Evolutionary conservation across 2,797 vertebrate species (phyloP).

Genomic region (Notoglanidium macrostoma): DNA sequence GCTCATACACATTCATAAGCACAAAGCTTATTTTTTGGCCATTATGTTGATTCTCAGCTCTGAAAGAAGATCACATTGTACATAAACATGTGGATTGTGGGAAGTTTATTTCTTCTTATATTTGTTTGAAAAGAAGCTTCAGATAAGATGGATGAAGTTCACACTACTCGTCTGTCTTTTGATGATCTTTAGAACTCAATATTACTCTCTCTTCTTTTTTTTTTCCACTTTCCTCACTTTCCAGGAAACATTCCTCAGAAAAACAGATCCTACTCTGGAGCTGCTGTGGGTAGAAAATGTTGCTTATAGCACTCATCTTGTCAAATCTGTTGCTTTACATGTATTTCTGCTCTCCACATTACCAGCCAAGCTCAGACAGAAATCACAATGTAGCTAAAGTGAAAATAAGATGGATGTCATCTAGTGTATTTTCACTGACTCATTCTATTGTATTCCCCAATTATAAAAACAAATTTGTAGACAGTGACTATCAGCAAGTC

Average conservation of each 20-base stretch:
- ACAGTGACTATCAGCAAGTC: background rate
- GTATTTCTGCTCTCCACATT: background rate
- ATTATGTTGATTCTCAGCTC: constrained; percentile 8
- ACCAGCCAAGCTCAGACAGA: background rate
- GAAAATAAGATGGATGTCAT: background rate
- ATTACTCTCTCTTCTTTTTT: constrained; percentile 17
- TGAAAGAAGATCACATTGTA: constrained; percentile 24
- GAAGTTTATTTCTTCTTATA: constrained; percentile 35
- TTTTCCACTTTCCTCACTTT: constrained; percentile 12
- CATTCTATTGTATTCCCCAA: background rate
- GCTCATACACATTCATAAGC: constrained; percentile 24
- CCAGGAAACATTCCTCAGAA: constrained; percentile 25
- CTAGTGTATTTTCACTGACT: background rate
- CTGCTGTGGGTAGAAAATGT: background rate
- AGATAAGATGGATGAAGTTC: constrained; percentile 41
- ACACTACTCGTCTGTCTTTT: constrained; percentile 43
- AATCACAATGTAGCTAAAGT: background rate
- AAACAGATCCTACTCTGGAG: background rate
- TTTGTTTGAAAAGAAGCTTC: constrained; percentile 49
- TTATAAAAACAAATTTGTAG: constrained; percentile 4
- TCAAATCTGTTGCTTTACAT: background rate
- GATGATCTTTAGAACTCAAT: constrained; percentile 17
- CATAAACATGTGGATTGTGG: constrained; percentile 38
- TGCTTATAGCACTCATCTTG: constrained; percentile 1
- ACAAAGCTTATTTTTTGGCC: background rate